Base-by-base conservation (phyloP, 1,140 invertebrate genomes). In the Episyrphus balteatus region DNA sequence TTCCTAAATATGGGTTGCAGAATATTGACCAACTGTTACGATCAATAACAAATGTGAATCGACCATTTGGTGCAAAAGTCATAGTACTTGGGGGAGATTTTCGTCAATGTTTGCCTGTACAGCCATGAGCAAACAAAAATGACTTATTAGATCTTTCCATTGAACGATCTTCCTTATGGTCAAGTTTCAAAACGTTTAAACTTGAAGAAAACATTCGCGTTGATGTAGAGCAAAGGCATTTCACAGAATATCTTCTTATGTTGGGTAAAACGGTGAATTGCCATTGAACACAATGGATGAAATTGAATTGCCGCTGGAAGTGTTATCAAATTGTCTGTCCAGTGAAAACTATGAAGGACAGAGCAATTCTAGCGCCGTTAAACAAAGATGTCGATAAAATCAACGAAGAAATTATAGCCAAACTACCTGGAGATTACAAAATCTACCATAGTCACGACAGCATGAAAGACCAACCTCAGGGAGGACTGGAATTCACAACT, bases 1-100 rank as follows among this genome's bases (percentile, higher is more conserved):
- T 53, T 15, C 57, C 54, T 30, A 39, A 48, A 31, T 53, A 55
- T 49, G 57, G 53, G 3, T 37, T 59, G n/a, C n/a, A n/a, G n/a
- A n/a, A n/a, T n/a, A 37, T 51, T 32, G 52, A 59, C 42, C 46
- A 43, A 49, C 42, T 49, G 2, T 52, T 54, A 31, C 46, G 44
- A 30, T 48, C 51, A 46, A 53, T 57, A 42, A 42, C 46, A 42
- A 42, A 56, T 48, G 42, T 38, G 42, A 38, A 55, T 43, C 2
- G 45, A 30, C 55, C 50, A 11, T 62, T 62, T 48, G 54, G 53
- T 39, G 58, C 54, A 5, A 62, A 62, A 52, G 47, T 53, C 41
- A 34, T 60, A 38, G 45, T 61, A 36, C 41, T 53, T n/a, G 47
- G 47, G 7, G 56, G 51, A 26, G 51, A 55, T 38, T n/a, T n/a